Conservation (phyloP, 2,113 vertebrate species). For the Mormyrus iriodes region DNA sequence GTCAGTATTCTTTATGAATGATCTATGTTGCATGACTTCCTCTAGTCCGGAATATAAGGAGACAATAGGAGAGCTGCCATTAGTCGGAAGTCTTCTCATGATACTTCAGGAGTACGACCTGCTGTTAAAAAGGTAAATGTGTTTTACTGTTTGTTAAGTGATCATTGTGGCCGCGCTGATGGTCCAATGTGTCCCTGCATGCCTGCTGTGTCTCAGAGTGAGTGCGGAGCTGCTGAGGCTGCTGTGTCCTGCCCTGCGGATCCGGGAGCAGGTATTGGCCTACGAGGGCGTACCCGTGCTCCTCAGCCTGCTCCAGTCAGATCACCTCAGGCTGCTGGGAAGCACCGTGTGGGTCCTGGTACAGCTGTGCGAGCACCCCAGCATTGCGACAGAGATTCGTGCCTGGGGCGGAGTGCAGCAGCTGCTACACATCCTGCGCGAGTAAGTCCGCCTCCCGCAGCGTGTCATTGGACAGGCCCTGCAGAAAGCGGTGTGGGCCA, state of each 20-base stretch:
- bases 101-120: conserved; percentile 80
- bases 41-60: conserved; percentile 70
- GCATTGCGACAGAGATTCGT: conserved; percentile 70
- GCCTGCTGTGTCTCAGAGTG: conserved; percentile 52
- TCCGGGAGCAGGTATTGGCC: conserved; percentile 74
- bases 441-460: conserved; percentile 47
- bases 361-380: conserved; percentile 79
- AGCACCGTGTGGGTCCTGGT: conserved; percentile 80
- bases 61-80: conserved; percentile 70
- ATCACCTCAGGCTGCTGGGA: conserved; percentile 78
- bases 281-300: conserved; percentile 74
- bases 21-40: conserved; percentile 5
- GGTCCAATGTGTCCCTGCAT: neutral
- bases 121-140: conserved; percentile 72
- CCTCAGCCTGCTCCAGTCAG: conserved; percentile 74
- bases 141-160: neutral
- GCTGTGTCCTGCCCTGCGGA: conserved; percentile 64
- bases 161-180: neutral
- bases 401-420: conserved; percentile 85
- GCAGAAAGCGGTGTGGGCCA: neutral
- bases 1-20: neutral
- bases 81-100: conserved; percentile 74
- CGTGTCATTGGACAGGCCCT: neutral
- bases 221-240: conserved; percentile 74
- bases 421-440: conserved; percentile 73